Conservation (phyloP, 2,797 vertebrate genomes). For the Oreortyx pictus region DNA sequence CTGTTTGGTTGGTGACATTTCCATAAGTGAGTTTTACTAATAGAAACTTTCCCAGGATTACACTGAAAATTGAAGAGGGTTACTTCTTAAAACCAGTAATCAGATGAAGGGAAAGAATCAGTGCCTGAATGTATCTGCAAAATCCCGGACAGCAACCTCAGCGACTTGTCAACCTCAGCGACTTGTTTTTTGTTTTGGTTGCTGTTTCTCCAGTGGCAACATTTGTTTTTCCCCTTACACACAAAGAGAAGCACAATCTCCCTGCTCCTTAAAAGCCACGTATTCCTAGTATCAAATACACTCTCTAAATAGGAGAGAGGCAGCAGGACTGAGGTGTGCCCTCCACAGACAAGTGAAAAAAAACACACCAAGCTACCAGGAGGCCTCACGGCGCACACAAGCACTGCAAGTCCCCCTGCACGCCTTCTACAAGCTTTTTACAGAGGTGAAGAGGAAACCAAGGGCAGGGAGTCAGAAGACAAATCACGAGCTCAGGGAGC, state of each 20-base stretch:
- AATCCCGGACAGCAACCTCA: background rate
- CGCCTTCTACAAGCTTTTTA: background rate
- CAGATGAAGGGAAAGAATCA: background rate
- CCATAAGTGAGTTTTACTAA: background rate
- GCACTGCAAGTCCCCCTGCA: background rate
- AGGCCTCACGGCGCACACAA: background rate
- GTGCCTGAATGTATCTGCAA: background rate
- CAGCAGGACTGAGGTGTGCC: background rate
- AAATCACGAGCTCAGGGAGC: accelerated
- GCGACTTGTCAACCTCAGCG: accelerated
- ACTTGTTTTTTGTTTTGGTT: background rate
- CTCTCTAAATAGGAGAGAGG: background rate
- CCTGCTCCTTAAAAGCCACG: background rate
- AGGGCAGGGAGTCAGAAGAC: background rate
- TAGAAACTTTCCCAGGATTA: background rate
- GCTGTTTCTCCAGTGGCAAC: background rate
- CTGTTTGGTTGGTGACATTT: background rate
- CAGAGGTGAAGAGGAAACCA: background rate
- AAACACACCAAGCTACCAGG: background rate
- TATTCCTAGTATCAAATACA: background rate
- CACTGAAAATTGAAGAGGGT: background rate
- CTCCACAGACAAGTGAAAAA: background rate
- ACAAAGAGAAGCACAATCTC: background rate
- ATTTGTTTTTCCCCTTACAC: background rate
- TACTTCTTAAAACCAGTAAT: background rate